Conservation (phyloP, 2,113 vertebrate genomes). For the Hyaena hyaena region DNA sequence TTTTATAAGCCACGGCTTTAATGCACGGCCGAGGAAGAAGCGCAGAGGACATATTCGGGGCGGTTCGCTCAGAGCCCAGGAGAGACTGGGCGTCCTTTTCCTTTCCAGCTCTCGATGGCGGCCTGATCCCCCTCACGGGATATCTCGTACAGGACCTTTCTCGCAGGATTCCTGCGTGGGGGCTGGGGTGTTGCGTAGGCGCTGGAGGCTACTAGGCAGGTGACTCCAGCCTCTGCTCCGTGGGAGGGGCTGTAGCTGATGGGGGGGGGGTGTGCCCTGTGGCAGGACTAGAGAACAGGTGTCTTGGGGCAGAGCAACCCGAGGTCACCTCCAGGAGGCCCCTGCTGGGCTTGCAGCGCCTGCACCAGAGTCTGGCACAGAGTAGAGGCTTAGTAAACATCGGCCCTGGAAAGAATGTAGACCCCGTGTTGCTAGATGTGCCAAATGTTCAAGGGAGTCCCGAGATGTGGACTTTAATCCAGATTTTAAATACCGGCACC, state of each 20-base stretch:
- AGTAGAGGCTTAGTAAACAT: not conserved
- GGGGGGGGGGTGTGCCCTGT: not conserved
- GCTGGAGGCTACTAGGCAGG: not conserved
- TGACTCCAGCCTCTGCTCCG: not conserved
- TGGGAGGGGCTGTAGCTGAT: not conserved
- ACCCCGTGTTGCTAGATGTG: no score
- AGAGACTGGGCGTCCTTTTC: rapidly evolving
- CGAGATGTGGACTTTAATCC: not conserved
- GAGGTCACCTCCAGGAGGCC: not conserved
- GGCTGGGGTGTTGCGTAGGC: rapidly evolving
- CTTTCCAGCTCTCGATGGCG: not conserved
- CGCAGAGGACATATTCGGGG: rapidly evolving
- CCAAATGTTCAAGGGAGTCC: no score
- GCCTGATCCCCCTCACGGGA: not conserved
- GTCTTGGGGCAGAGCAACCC: not conserved
- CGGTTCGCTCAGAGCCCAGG: not conserved
- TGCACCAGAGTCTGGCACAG: no score
- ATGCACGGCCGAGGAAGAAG: not conserved
- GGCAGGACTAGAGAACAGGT: rapidly evolving
- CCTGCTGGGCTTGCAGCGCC: not conserved
- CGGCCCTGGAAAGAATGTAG: not conserved
- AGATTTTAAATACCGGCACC: not conserved
- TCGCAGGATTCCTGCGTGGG: not conserved
- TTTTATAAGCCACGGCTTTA: not conserved
- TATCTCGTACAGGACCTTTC: no score